Evolutionary conservation across 1,140 invertebrate genomes (phyloP), one percentile per base, ranked within the genome.

Genomic region (Popillia japonica): DNA sequence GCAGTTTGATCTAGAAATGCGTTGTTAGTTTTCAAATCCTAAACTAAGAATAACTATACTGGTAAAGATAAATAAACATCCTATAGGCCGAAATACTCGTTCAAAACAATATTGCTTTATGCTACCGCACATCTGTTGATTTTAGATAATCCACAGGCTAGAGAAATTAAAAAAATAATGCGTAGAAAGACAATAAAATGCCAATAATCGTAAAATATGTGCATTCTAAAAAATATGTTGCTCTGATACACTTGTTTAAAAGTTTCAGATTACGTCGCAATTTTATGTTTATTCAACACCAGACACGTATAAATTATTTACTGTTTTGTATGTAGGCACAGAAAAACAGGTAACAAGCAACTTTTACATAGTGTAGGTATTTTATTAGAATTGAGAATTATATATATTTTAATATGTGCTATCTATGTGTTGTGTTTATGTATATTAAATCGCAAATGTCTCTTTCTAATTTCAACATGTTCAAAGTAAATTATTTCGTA

Each of bases 371-470:
- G 48, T n/a, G 48, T 55, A 17, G 48, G 48, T 55, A 55, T 55
- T 55, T 55, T 55, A 55, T 55, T 55, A 55, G 48, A 55, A 55
- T 55, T 17, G 17, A n/a, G 14, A 55, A 55, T 55, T 55, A 55
- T 17, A 55, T 17, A 34, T 34, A 17, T 55, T 55, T 55, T 55
- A 55, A 55, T 55, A 17, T 55, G 17, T 55, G 2, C 14, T 34
- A 4, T 34, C 27, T 55, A 55, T 17, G 0, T 17, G 11, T 55
- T 17, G 0, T 17, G 11, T 55, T 55, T 55, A 55, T 55, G 14
- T 34, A 34, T 34, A 34, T 34, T 34, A 55, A 55, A 17, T 55
- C 17, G 48, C 48, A 55, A 55, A 55, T 55, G 48, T n/a, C 48
- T 55, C 10, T 17, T 55, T 6, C 14, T 55, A n/a, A 44, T 10